Conservation (phyloP, 2,113 vertebrate genomes). For the Cyprinodon tularosa region DNA sequence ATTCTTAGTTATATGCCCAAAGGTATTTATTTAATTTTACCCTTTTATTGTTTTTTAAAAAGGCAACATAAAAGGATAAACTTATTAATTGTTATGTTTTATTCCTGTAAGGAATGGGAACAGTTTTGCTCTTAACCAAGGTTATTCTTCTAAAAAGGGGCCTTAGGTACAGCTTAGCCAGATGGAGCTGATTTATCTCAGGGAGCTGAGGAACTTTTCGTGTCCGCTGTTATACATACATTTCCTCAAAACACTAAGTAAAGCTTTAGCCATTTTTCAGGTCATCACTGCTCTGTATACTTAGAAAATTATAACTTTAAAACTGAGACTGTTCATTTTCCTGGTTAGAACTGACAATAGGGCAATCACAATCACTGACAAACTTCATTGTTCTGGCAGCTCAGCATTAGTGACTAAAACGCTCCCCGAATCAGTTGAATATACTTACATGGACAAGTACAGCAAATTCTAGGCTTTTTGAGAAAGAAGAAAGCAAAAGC, state of each 20-base stretch:
- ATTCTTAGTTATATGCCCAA: neutral
- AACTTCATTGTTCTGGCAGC: neutral
- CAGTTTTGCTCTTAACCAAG: neutral
- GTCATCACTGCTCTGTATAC: conserved; percentile 21
- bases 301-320: conserved; percentile 15
- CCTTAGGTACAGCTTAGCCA: conserved; percentile 19
- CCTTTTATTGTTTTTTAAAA: neutral
- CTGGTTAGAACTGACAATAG: neutral
- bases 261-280: conserved; percentile 2
- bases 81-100: neutral
- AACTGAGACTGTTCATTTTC: conserved; percentile 26
- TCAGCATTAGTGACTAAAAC: neutral
- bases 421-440: neutral
- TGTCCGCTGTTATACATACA: conserved; percentile 21
- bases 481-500: conserved; percentile 12
- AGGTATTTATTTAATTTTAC: neutral
- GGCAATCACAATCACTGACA: neutral
- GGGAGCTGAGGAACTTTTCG: neutral
- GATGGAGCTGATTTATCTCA: conserved; percentile 24
- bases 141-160: neutral
- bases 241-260: conserved; percentile 11
- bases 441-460: neutral
- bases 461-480: neutral
- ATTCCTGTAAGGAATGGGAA: neutral
- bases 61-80: neutral